Percentiles rank a stretch among this genome's conserved stretches.
These are phyloP conservation scores for Drosophila mulleri DNA, from an alignment of 2,888 invertebrate species.

Conservation along the genomic window DNA sequence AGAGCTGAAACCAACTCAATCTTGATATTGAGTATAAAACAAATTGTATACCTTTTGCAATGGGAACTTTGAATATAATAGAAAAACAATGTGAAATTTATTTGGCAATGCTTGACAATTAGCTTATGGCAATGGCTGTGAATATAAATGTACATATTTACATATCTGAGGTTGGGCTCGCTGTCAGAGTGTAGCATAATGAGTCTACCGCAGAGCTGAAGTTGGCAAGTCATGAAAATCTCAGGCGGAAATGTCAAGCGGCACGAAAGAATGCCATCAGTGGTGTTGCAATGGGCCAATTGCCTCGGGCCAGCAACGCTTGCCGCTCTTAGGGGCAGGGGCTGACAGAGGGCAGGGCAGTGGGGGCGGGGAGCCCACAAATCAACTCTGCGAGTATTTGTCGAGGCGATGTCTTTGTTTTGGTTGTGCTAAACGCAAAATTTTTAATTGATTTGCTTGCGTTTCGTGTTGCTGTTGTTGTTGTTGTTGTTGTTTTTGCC, in stretches of 20 bases:
- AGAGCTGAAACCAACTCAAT: too few relatives aligned
- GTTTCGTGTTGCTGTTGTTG: neutral
- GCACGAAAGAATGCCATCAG: conserved; percentile 73
- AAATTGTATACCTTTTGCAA: too few relatives aligned
- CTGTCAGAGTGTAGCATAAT: conserved; percentile 10
- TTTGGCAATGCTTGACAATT: neutral
- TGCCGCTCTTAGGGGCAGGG: too few relatives aligned
- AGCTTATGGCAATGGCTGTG: neutral
- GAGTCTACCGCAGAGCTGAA: conserved; percentile 23
- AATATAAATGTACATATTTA: neutral
- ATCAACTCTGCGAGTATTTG: conserved; percentile 15
- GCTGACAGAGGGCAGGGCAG: too few relatives aligned
- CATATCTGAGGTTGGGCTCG: neutral
- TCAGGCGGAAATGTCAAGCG: conserved; percentile 64
- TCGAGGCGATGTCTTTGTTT: conserved; percentile 39
- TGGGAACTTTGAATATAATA: too few relatives aligned
- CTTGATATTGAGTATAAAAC: too few relatives aligned
- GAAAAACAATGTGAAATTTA: too few relatives aligned
- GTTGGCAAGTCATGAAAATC: conserved; percentile 26
- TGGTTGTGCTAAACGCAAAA: conserved; percentile 39
- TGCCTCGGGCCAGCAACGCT: neutral
- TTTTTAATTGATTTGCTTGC: conserved; percentile 75
- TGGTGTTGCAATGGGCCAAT: conserved; percentile 11
- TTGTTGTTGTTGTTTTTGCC: conserved; percentile 48
- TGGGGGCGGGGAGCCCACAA: neutral